Evolutionary conservation across 2,113 vertebrate genomes (phyloP).

Genomic region (Conger conger): DNA sequence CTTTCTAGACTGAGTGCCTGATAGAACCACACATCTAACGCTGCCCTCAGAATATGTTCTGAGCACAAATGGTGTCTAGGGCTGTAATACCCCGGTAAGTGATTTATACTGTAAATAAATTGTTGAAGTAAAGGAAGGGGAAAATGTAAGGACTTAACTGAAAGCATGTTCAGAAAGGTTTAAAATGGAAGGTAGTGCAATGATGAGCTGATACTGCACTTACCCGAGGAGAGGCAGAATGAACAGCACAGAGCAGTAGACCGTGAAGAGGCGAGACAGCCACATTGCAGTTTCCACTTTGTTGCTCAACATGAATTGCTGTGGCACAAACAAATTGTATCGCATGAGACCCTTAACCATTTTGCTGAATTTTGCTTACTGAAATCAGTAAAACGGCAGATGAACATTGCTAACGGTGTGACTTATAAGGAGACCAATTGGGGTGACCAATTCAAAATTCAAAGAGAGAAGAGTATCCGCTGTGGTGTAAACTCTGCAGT

Average conservation of each 20-base stretch:
- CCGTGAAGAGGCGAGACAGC: conserved; percentile 94
- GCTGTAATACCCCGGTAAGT: neutral
- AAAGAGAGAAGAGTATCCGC: no score
- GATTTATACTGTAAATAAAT: neutral
- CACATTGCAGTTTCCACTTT: conserved; percentile 98
- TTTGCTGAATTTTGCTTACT: neutral
- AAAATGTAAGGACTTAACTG: neutral
- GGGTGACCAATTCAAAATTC: no score
- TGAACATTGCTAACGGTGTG: no score
- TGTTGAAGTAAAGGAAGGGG: neutral
- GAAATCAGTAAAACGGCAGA: no score
- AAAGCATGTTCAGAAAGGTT: neutral
- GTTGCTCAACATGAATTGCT: conserved; percentile 95
- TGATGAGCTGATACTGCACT: conserved; percentile 52
- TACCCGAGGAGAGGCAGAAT: conserved; percentile 94
- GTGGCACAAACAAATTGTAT: conserved; percentile 45
- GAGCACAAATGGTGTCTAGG: neutral
- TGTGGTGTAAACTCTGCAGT: neutral
- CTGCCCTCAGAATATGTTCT: no score
- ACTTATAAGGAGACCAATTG: no score
- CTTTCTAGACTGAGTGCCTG: no score
- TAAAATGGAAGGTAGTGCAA: neutral
- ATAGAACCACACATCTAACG: no score
- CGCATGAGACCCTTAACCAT: neutral
- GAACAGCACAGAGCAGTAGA: conserved; percentile 96